These are phyloP conservation scores for Oryzias sinensis DNA, from an alignment of 2,797 vertebrate species.

Conservation along the genomic window DNA sequence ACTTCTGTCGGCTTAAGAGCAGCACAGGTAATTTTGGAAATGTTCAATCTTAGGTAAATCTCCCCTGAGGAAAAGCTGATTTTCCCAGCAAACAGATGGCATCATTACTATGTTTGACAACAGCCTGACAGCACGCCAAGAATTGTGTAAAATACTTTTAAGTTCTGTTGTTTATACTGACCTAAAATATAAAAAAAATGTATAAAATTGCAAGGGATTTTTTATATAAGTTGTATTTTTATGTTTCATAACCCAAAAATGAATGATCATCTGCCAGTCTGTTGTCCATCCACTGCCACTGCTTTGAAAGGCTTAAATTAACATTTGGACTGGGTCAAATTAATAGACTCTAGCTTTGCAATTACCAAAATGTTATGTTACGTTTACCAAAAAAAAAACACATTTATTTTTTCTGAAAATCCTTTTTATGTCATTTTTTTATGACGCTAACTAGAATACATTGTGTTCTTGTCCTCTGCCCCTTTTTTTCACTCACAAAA, in stretches of 20 bases:
- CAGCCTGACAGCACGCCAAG: neutral
- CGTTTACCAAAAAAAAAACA: neutral
- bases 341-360: neutral
- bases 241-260: neutral
- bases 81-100: conserved; percentile 4
- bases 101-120: neutral
- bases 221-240: neutral
- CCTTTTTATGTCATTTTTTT: neutral
- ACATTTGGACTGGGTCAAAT: neutral
- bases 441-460: neutral
- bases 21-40: conserved; percentile 5
- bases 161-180: neutral
- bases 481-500: conserved; percentile 17
- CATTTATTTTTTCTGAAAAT: neutral
- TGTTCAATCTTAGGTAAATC: conserved; percentile 5
- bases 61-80: neutral
- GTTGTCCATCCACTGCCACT: neutral
- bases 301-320: conserved; percentile 3
- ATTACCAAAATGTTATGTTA: neutral
- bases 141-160: neutral
- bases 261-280: neutral
- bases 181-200: neutral
- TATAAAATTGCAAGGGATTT: no score
- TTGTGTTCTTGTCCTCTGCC: conserved; percentile 21
- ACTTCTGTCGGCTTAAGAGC: neutral